Conservation (phyloP, 2,113 vertebrate genomes). For the Alligator mississippiensis region DNA sequence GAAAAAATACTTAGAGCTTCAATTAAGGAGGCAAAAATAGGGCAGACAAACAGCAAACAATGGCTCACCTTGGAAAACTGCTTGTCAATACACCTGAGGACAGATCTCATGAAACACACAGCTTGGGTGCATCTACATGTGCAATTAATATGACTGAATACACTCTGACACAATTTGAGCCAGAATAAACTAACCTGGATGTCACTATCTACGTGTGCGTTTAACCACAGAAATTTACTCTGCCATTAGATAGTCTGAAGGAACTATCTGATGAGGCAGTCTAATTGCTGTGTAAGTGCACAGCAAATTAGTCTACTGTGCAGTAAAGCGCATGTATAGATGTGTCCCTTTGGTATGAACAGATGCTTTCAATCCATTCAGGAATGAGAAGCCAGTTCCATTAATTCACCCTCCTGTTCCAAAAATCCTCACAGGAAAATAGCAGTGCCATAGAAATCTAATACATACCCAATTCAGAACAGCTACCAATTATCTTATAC, state of each 20-base stretch:
- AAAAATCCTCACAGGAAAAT: neutral
- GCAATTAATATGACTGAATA: no score
- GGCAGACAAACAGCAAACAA: neutral
- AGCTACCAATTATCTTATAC: neutral
- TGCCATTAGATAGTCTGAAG: no score
- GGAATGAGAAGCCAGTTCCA: neutral
- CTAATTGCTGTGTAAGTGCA: no score
- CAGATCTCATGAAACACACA: neutral
- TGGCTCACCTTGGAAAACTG: neutral
- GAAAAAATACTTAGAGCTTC: neutral
- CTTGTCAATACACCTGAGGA: neutral
- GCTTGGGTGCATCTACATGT: no score
- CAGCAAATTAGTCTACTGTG: no score
- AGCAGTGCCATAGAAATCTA: neutral
- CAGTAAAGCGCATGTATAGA: no score
- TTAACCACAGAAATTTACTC: no score
- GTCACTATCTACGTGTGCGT: no score
- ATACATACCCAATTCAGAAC: neutral
- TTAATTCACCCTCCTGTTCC: neutral
- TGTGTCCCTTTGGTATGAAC: no score
- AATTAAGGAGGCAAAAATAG: neutral
- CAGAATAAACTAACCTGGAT: no score
- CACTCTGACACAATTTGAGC: no score
- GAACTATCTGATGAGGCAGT: no score
- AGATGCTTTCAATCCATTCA: neutral